Evolutionary conservation across 2,797 vertebrate species (phyloP).

Genomic region (Notolepis coatsorum): DNA sequence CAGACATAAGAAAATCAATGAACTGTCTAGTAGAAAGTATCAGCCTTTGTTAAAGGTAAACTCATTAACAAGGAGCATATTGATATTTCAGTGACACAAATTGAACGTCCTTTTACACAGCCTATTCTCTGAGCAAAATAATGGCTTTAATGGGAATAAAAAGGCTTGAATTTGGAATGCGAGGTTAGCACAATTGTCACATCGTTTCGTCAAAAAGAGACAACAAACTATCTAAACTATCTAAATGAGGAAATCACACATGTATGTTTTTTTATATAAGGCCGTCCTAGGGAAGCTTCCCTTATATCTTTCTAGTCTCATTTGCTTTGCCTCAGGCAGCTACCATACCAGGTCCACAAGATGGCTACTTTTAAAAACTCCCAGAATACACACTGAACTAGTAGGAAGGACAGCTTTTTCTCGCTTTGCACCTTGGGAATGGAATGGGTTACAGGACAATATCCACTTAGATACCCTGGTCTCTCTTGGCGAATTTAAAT

Average conservation of each 20-base stretch:
- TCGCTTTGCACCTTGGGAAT: no score
- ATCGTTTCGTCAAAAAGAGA: background rate
- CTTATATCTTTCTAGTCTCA: no score
- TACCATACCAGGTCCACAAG: no score
- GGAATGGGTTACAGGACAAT: no score
- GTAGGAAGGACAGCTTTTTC: no score
- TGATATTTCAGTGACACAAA: constrained; percentile 34
- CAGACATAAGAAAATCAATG: constrained; percentile 8
- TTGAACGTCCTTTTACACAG: constrained; percentile 8
- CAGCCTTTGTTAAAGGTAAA: constrained; percentile 28
- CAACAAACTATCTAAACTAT: background rate
- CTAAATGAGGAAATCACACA: background rate
- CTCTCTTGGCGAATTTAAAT: no score
- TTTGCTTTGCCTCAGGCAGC: background rate
- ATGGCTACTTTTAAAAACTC: no score
- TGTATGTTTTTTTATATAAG: no score
- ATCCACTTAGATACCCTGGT: no score
- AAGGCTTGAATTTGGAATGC: background rate
- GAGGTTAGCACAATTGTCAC: background rate
- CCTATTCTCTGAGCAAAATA: constrained; percentile 12
- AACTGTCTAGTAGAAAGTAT: constrained; percentile 3
- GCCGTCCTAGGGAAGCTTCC: no score
- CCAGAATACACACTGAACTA: no score
- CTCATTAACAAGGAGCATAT: constrained; percentile 26
- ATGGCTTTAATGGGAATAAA: constrained; percentile 17